Percentiles rank a stretch among this genome's conserved stretches.
Evolutionary conservation across 2,888 invertebrate species (phyloP).

Genomic region (Lottia scabra): DNA sequence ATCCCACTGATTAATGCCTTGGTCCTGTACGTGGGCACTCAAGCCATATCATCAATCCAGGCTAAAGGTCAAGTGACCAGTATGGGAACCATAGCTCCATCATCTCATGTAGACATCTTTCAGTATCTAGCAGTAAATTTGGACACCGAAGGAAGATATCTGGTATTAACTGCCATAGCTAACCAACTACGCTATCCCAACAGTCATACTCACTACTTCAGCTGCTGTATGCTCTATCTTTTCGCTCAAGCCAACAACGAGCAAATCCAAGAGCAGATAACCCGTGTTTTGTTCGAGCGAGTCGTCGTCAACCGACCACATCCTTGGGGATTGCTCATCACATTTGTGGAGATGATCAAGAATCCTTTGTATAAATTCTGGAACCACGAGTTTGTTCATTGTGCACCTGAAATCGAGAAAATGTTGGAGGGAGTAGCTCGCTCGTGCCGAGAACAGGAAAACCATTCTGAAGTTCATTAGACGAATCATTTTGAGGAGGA

Average conservation of each 20-base stretch:
- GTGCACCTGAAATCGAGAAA: conserved; percentile 99
- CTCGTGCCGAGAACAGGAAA: conserved; percentile 76
- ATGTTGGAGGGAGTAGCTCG: conserved; percentile 96
- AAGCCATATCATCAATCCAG: conserved; percentile 92
- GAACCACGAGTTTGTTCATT: conserved; percentile 99
- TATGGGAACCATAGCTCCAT: conserved; percentile 95
- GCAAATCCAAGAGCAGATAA: conserved; percentile 98
- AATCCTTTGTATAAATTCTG: conserved; percentile 99
- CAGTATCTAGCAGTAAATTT: conserved; percentile 98
- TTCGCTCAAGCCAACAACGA: conserved; percentile 98
- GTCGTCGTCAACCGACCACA: conserved; percentile 98
- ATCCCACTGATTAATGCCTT: conserved; percentile 96
- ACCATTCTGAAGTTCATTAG: conserved; percentile 37
- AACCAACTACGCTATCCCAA: conserved; percentile 99
- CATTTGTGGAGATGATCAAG: conserved; percentile 98
- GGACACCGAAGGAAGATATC: conserved; percentile 94
- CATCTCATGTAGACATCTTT: conserved; percentile 99
- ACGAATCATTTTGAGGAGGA: conserved; percentile 12
- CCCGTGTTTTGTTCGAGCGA: conserved; percentile 93
- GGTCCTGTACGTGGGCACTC: conserved; percentile 96
- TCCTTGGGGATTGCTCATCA: conserved; percentile 98
- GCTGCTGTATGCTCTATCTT: conserved; percentile 94
- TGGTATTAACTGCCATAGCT: conserved; percentile 98
- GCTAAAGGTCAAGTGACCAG: conserved; percentile 92
- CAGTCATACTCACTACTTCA: conserved; percentile 99